Base-by-base conservation (phyloP, 2,797 vertebrate species). In the Parotocinclus haroldoi region DNA sequence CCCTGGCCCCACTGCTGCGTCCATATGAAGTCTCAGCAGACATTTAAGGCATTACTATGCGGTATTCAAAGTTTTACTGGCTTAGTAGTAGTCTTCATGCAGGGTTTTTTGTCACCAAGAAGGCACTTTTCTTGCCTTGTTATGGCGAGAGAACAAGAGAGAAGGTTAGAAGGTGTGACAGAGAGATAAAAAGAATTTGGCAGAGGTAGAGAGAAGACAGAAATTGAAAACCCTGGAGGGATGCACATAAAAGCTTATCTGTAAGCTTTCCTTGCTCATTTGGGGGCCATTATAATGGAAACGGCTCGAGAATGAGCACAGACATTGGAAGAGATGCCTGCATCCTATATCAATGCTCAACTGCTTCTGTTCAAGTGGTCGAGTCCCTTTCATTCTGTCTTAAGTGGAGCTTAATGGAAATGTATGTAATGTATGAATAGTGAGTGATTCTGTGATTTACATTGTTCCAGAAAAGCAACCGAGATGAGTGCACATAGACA, bases 11-110 rank as follows among this genome's bases (percentile, higher is more conserved):
- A 10, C 16, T 13, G 53, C 62, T 48, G 37, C 37, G 10, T 49
- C 37, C 55, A 59, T 63, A 58, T 69, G 66, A 69, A 69, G 39
- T 38, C 57, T 69, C 38, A 65, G 51, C 52, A 54, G 57, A 36
- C 77, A 66, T 76, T 76, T 69, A 76, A 59, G 76, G 9, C 52
- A 58, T 65, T 52, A 18, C 11, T 64, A 36, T 66, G 69, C 62
- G 68, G 69, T 58, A 68, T 67, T 79, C 58, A 55, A 42, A 51
- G 36, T 57, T 40, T 64, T 46, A 50, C 19, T 42, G 66, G 58
- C 58, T 76, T 19, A n/a, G n/a, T 5, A 27, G 27, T 27, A 27
- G 27, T 66, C 71, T 71, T 42, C 67, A 27, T 42, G 46, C 38
- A 17, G 56, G 65, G 61, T 55, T 73, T 74, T 16, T 16, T 75